Evolutionary conservation across 2,113 vertebrate species (phyloP), one percentile per base, ranked within the genome.

Genomic region (Gymnocephalus cernua): DNA sequence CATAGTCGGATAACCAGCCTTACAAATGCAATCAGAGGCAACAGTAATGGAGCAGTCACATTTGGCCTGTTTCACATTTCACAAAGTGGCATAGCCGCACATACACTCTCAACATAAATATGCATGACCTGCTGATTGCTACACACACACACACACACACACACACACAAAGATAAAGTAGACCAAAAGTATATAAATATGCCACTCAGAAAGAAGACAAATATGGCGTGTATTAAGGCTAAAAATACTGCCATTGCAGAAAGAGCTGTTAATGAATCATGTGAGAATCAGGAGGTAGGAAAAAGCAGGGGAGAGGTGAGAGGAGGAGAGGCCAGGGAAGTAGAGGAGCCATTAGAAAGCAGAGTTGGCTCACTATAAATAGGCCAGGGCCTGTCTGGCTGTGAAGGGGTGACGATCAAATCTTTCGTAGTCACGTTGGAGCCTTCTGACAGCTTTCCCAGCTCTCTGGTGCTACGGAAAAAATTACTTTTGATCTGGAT

Each of bases 341-440:
- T 70, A 38, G 74, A 82, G 59, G 77, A 82, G 69, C 89, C 82
- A 91, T 81, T 87, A 88, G 81, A 91, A 86, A 84, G 80, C 79
- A 90, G 79, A 74, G 71, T 48, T 78, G 80, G 67, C 68, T 62
- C 65, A 77, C 78, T 91, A 91, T 88, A 93, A 94, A 94, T 92
- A 91, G 85, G 59, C 74, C 82, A 82, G 71, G 73, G 87, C 81
- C 74, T 80, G 85, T 89, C 86, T 86, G 78, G 64, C 85, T 92
- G 83, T 92, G 78, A 88, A 86, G 58, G 85, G 80, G 87, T 89
- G 92, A 93, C 86, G 91, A 91, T 91, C 86, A 91, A 73, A 90
- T 92, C 74, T 74, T 79, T 82, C 58, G 65, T 86, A 80, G 88
- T 85, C 87, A 88, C 9, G 77, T 86, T 79, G 89, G 85, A 86